These are phyloP conservation scores for Cyprinodon tularosa DNA, from an alignment of 2,113 vertebrate genomes.

Conservation along the genomic window DNA sequence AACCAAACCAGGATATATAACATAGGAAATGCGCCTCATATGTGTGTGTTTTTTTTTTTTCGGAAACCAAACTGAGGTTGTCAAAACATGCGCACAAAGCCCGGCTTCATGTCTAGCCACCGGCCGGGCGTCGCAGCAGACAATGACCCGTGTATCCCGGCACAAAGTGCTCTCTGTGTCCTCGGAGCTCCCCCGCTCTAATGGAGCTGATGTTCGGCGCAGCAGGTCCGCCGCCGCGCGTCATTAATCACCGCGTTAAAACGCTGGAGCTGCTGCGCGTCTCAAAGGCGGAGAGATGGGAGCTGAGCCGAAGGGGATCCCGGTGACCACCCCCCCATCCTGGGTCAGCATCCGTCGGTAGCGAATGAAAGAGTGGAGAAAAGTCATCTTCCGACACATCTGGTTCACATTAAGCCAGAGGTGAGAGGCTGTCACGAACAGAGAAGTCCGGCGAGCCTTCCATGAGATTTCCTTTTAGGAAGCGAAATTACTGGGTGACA, in stretches of 20 bases:
- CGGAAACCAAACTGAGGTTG: conserved; percentile 80
- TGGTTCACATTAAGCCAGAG: conserved; percentile 61
- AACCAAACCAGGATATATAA: conserved; percentile 50
- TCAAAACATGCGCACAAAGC: conserved; percentile 82
- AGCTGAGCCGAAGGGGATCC: conserved; percentile 32
- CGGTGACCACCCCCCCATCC: conserved; percentile 2
- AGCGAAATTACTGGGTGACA: conserved; percentile 38
- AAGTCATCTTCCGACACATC: conserved; percentile 60
- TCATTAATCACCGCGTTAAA: conserved; percentile 72
- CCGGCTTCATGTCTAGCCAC: conserved; percentile 71
- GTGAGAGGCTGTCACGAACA: conserved; percentile 60
- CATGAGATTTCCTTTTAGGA: conserved; percentile 25
- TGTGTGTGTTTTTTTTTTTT: conserved; percentile 48
- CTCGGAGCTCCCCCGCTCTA: conserved; percentile 33
- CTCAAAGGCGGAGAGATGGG: conserved; percentile 38
- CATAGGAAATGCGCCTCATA: conserved; percentile 56
- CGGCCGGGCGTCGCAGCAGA: conserved; percentile 58
- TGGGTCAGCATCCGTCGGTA: conserved; percentile 61
- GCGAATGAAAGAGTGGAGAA: conserved; percentile 56
- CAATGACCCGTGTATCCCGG: conserved; percentile 77
- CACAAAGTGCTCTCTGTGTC: conserved; percentile 79
- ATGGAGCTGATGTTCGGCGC: conserved; percentile 62
- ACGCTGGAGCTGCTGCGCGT: conserved; percentile 42
- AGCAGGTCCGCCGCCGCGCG: conserved; percentile 57
- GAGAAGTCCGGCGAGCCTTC: conserved; percentile 26